Base-by-base conservation (phyloP, 2,113 vertebrate genomes). In the Eulemur macaco region DNA sequence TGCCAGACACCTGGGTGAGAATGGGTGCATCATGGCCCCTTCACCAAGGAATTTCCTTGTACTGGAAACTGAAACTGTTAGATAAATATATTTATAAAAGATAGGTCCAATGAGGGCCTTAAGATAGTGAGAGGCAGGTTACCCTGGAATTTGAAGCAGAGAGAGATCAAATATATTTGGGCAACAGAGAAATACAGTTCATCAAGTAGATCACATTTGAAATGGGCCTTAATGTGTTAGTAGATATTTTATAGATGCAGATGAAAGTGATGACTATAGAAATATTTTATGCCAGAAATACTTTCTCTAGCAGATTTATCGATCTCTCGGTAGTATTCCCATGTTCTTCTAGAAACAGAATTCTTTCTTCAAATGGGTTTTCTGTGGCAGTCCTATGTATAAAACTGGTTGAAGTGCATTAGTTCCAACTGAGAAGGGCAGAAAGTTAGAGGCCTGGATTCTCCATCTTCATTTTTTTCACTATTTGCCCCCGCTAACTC, bases 101-200 rank as follows among this genome's bases (percentile, higher is more conserved):
- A 18, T 1, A 1, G 10, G 14, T 52, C 0, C 37, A 39, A 0
- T 27, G 34, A 78, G 8, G 5, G 2, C 14, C 6, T 69, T 66
- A 81, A 50, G 3, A 71, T 2, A 81, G 8, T 8, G 11, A 86
- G 34, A 86, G 74, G 68, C 12, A 47, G 14, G 58, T 91, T 4
- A 71, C 5, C 58, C 7, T 78, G 6, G 11, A 3, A 54, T 69
- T 91, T 20, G 68, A 96, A 88, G 4, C 34, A 77, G 52, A 86
- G 11, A 80, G 17, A 54, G 12, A 34, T 69, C 8, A 69, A 8
- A 37, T 87, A 20, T 56, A 52, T 64, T 29, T 94, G 29, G 20
- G 6, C 2, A 87, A 31, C 3, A 56, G 23, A 42, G 7, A 74
- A 83, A 73, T 89, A 37, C 3, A 97, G 23, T 89, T 91, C 23